Evolutionary conservation across 2,797 vertebrate genomes (phyloP).

Genomic region (Clarias fuscus): DNA sequence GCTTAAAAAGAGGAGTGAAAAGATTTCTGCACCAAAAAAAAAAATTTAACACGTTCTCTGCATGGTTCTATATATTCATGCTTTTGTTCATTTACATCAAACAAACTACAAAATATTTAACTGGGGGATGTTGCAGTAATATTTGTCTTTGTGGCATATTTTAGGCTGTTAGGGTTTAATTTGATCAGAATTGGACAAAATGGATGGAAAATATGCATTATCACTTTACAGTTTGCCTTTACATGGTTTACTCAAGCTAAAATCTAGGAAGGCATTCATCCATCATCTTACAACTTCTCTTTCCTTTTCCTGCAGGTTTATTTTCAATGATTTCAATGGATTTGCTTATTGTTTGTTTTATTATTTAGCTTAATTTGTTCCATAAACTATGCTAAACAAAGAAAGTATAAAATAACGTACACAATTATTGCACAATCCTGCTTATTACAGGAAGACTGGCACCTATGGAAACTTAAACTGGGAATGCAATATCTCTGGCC

Average conservation of each 20-base stretch:
- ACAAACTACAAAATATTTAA: background rate
- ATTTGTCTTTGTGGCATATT: background rate
- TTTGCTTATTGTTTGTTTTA: conserved; percentile 22
- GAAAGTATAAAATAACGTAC: conserved; percentile 25
- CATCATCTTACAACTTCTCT: background rate
- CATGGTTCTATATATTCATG: background rate
- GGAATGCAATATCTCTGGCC: background rate
- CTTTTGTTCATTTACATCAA: background rate
- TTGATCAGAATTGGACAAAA: background rate
- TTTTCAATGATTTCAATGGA: conserved; percentile 59
- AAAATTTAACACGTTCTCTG: background rate
- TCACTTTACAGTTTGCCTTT: background rate
- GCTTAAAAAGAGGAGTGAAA: no score
- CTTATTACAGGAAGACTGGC: conserved; percentile 47
- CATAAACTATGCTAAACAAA: background rate
- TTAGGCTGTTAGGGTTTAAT: background rate
- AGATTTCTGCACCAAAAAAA: background rate
- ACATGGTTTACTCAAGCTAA: background rate
- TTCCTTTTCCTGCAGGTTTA: conserved; percentile 57
- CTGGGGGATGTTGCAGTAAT: background rate
- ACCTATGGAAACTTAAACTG: conserved; percentile 28
- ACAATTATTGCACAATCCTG: conserved; percentile 43
- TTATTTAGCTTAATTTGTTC: no score
- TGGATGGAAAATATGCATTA: background rate
- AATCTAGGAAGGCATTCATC: background rate